Evolutionary conservation across 2,113 vertebrate species (phyloP), one percentile per base, ranked within the genome.

Genomic region (Pogona vitticeps): DNA sequence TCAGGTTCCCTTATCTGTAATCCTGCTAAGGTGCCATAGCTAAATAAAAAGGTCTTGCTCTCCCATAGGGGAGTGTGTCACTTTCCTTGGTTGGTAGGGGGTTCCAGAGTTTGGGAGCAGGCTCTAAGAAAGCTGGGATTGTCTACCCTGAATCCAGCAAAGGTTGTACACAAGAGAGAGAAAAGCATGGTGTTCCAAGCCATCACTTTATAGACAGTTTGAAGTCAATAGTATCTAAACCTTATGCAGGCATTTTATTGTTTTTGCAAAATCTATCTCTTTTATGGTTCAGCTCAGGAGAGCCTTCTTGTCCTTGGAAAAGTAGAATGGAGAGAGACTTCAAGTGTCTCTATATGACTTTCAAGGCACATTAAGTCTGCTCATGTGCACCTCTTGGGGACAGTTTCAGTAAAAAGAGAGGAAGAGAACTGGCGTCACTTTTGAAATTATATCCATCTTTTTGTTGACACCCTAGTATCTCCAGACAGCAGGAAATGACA

Each of bases 291-390:
- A 82, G 21, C 33, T 85, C 38, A 61, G 42, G 15, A 86, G 6
- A 87, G 23, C 42, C 10, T 31, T 78, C 5, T 84, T 82, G 15
- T 86, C 40, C 72, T 76, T 28, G 5, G 78, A 10, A 12, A 38
- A 83, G 65, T 0, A 0, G 2, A 89, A 2, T 20, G 21, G 31
- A 33, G 67, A 3, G 31, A 80, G 18, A 9, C 17, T 80, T 59
- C 14, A 88, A 88, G 28, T 88, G 13, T 36, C 65, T 86, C n/a
- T 59, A 28, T 42, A 76, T 6, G 56, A 84, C 85, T 94, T 93
- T 90, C 81, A 92, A 84, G 63, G 89, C 87, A 88, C 83, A 91
- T 92, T 90, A 90, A 90, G 38, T 89, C 75, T 92, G 40, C 52
- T 84, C 73, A 88, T 90, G 58, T 10, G 65, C 2, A 82, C 7